These are phyloP conservation scores for Albula glossodonta DNA, from an alignment of 2,113 vertebrate genomes.

Conservation along the genomic window DNA sequence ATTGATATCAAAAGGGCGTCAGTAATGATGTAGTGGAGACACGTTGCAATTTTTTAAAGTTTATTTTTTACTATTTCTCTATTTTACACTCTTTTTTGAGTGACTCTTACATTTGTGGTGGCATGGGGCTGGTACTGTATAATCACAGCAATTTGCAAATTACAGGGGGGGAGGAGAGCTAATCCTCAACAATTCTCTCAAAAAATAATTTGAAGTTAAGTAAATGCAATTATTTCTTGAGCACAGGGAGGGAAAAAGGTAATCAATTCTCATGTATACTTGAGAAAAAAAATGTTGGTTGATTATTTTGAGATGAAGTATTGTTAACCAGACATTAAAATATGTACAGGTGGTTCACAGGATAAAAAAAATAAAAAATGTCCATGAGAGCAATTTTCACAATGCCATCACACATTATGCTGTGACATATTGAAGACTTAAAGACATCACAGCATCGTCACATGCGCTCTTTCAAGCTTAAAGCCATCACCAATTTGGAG, in stretches of 20 bases:
- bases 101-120: conserved; percentile 17
- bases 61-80: too few species aligned
- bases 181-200: conserved; percentile 47
- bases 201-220: conserved; percentile 55
- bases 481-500: conserved; percentile 9
- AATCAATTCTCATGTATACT: conserved; percentile 48
- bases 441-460: neutral
- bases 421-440: conserved; percentile 25
- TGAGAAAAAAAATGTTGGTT: conserved; percentile 17
- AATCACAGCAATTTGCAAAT: conserved; percentile 42
- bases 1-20: conserved; percentile 39
- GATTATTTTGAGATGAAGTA: conserved; percentile 39
- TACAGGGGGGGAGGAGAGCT: conserved; percentile 35
- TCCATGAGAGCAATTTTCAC: neutral
- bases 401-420: neutral
- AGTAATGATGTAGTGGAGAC: conserved; percentile 37
- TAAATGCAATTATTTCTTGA: conserved; percentile 51
- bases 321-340: conserved; percentile 23
- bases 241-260: conserved; percentile 38
- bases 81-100: too few species aligned
- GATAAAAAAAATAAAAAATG: too few species aligned
- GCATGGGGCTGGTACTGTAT: conserved; percentile 15
- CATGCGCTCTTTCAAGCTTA: neutral
- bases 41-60: neutral
- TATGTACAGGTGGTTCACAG: neutral